Evolutionary conservation across 1,140 invertebrate genomes (phyloP).

Genomic region (Daktulosphaira vitifoliae): DNA sequence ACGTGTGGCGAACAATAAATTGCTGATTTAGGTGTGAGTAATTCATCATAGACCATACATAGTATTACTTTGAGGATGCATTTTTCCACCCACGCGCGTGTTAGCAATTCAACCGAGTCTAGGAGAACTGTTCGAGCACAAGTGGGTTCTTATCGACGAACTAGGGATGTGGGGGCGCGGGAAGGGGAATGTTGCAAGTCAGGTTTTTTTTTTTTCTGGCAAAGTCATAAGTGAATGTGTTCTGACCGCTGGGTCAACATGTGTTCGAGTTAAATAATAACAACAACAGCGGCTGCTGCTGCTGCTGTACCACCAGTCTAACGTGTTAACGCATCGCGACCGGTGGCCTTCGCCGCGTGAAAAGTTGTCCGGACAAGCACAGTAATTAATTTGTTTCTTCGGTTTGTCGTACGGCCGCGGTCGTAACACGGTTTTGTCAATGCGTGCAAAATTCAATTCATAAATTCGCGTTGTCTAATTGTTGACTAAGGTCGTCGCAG

Average conservation of each 20-base stretch:
- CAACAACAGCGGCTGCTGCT: background rate
- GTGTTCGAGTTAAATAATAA: conserved; percentile 2
- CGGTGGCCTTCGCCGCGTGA: conserved; percentile 3
- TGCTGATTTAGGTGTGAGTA: no score
- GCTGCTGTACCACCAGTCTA: background rate
- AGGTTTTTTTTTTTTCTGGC: conserved; percentile 1
- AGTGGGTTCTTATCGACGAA: no score
- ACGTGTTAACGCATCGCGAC: conserved; percentile 23
- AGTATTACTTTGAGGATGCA: background rate
- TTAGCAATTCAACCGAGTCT: no score
- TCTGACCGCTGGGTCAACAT: conserved; percentile 20
- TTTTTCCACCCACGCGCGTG: background rate
- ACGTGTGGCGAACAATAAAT: no score
- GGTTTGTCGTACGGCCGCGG: background rate
- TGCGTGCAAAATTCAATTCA: background rate
- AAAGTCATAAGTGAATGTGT: conserved; percentile 31
- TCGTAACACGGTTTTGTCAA: background rate
- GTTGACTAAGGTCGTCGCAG: conserved; percentile 5
- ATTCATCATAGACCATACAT: no score
- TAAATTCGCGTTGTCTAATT: background rate
- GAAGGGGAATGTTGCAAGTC: conserved; percentile 23
- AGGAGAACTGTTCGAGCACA: no score
- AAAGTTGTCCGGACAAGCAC: no score
- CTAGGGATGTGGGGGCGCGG: no score
- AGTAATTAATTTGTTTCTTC: background rate